Percentiles rank a stretch among this genome's conserved stretches.
Evolutionary conservation across 2,797 vertebrate species (phyloP).

Genomic region (Oryzias sinensis): DNA sequence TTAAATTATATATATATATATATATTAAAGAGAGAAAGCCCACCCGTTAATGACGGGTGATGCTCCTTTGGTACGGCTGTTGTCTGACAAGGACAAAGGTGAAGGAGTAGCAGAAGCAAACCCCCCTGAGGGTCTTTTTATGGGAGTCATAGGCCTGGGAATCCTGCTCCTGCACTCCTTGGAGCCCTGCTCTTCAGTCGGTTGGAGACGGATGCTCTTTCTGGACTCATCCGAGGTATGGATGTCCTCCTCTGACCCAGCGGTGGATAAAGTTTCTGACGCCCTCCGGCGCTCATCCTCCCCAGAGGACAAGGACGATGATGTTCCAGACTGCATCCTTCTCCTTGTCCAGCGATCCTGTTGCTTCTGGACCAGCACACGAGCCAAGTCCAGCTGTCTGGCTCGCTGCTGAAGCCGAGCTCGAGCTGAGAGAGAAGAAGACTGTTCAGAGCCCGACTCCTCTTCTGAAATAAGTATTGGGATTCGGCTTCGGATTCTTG

Average conservation of each 20-base stretch:
- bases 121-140: constrained; percentile 40
- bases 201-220: constrained; percentile 62
- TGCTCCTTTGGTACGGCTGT: constrained; percentile 37
- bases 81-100: constrained; percentile 43
- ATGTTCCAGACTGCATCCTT: constrained; percentile 84
- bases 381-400: constrained; percentile 84
- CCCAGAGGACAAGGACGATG: constrained; percentile 87
- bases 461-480: constrained; percentile 90
- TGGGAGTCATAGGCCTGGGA: constrained; percentile 71
- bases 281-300: constrained; percentile 81
- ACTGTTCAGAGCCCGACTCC: constrained; percentile 85
- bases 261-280: constrained; percentile 87
- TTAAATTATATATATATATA: background rate
- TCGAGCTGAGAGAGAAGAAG: constrained; percentile 80
- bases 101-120: constrained; percentile 30
- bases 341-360: constrained; percentile 84
- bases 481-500: constrained; percentile 85
- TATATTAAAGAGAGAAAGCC: constrained; percentile 8
- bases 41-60: constrained; percentile 77
- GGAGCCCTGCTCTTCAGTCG: constrained; percentile 56
- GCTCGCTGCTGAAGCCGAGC: constrained; percentile 81
- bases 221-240: constrained; percentile 83
- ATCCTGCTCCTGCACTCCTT: constrained; percentile 83
- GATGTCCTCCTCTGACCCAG: constrained; percentile 91
- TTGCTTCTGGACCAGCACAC: constrained; percentile 87